A percentile compares a stretch with the other conserved stretches of the same genome.
These are phyloP conservation scores for Drosophila albomicans DNA, from an alignment of 1,140 invertebrate species.

Conservation along the genomic window DNA sequence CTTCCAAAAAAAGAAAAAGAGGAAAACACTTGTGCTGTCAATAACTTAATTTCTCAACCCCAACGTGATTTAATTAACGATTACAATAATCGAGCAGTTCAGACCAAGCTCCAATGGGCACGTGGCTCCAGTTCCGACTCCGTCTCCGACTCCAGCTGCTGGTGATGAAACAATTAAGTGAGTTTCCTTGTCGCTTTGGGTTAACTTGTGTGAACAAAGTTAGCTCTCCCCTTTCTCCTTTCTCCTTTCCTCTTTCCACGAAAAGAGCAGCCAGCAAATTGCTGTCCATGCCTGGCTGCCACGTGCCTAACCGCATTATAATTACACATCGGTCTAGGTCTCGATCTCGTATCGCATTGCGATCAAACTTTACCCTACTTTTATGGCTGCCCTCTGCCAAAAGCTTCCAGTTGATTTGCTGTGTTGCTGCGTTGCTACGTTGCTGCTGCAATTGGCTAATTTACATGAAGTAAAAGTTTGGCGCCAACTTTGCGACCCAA, in stretches of 20 bases:
- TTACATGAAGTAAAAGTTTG: constrained; percentile 40
- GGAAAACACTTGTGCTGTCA: constrained; percentile 62
- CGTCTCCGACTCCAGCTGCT: too few relatives aligned
- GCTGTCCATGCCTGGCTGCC: too few relatives aligned
- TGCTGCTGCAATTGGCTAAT: constrained; percentile 34
- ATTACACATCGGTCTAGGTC: not conserved
- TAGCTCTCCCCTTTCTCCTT: not conserved
- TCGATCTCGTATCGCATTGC: not conserved
- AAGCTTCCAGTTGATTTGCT: constrained; percentile 38
- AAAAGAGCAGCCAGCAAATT: too few relatives aligned
- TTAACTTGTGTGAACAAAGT: constrained; percentile 17
- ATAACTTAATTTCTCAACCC: constrained; percentile 73
- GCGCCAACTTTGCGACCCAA: constrained; percentile 42
- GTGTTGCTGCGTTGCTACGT: constrained; percentile 5
- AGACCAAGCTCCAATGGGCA: not conserved
- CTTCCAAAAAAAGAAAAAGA: not conserved
- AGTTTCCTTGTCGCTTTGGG: constrained; percentile 61
- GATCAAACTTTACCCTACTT: not conserved
- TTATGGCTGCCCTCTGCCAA: too few relatives aligned
- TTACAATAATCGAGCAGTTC: constrained; percentile 38
- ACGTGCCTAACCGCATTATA: not conserved
- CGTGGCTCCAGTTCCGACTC: constrained; percentile 2
- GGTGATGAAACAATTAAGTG: constrained; percentile 67
- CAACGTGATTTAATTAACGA: constrained; percentile 83
- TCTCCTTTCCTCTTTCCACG: too few relatives aligned